Percentiles rank a stretch among this genome's conserved stretches.
Evolutionary conservation across 2,797 vertebrate species (phyloP).

Genomic region (Muraenolepis orangiensis): DNA sequence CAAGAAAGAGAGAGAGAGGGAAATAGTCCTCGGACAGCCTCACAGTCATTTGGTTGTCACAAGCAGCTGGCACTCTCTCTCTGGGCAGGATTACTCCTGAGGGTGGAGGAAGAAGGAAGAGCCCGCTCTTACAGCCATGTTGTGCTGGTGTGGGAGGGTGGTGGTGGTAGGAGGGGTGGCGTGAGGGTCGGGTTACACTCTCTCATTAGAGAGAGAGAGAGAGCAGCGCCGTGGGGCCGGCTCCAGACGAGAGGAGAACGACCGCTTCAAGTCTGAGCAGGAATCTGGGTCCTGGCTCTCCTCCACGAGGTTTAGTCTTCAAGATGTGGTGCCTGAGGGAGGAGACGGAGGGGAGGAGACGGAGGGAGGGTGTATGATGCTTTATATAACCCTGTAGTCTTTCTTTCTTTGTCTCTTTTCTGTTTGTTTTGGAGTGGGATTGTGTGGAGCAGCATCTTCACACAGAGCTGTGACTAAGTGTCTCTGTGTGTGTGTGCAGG

Average conservation of each 20-base stretch:
- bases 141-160: constrained; percentile 17
- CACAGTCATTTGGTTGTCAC: constrained; percentile 75
- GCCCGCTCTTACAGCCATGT: constrained; percentile 54
- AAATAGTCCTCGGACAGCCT: constrained; percentile 64
- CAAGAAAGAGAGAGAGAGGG: not conserved
- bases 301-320: constrained; percentile 47
- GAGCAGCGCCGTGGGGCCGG: constrained; percentile 63
- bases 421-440: no score
- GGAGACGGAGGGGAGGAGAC: constrained; percentile 4
- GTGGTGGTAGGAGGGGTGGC: not conserved
- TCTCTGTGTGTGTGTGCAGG: no score
- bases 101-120: constrained; percentile 51
- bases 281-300: constrained; percentile 61
- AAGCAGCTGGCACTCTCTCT: constrained; percentile 70
- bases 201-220: constrained; percentile 80
- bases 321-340: constrained; percentile 2
- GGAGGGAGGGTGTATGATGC: no score
- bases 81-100: constrained; percentile 71
- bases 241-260: constrained; percentile 65
- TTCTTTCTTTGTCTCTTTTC: no score
- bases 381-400: no score
- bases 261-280: constrained; percentile 75
- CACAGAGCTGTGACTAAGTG: no score
- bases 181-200: constrained; percentile 68
- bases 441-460: no score